Evolutionary conservation across 2,113 vertebrate species (phyloP).

Genomic region (Miniopterus natalensis): DNA sequence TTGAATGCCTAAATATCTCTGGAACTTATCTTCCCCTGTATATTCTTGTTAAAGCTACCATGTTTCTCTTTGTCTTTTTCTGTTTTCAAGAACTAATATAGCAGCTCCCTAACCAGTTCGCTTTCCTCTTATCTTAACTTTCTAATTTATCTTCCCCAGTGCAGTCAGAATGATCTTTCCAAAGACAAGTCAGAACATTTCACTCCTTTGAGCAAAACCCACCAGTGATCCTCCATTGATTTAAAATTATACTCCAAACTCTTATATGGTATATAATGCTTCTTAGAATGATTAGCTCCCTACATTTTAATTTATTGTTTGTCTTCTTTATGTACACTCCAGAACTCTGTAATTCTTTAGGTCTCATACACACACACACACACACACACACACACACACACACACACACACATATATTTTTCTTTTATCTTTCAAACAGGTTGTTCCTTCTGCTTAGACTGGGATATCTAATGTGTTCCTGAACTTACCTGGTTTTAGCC

Average conservation of each 20-base stretch:
- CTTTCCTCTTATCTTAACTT: slow-evolving; percentile 37
- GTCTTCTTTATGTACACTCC: not conserved
- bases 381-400: too few species aligned
- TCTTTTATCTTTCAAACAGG: not conserved
- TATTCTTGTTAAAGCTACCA: slow-evolving; percentile 19
- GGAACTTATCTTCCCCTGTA: not conserved
- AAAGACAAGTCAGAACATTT: slow-evolving; percentile 47
- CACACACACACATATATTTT: not conserved
- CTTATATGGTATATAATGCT: not conserved
- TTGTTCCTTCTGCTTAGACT: not conserved
- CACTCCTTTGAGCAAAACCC: slow-evolving; percentile 21
- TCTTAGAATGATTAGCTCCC: not conserved
- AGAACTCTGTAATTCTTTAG: not conserved
- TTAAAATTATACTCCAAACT: slow-evolving; percentile 33
- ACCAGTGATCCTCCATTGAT: not conserved
- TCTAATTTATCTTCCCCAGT: slow-evolving; percentile 34
- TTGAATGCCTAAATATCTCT: not conserved
- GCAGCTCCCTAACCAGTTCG: not conserved
- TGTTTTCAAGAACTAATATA: not conserved
- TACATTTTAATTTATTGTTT: slow-evolving; percentile 4
- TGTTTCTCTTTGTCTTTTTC: slow-evolving; percentile 12
- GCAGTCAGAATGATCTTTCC: not conserved
- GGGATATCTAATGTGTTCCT: not conserved
- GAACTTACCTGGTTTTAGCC: not conserved
- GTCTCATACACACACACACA: not conserved